Evolutionary conservation across 2,888 invertebrate genomes (phyloP).

Genomic region (Ophioninae sp.): DNA sequence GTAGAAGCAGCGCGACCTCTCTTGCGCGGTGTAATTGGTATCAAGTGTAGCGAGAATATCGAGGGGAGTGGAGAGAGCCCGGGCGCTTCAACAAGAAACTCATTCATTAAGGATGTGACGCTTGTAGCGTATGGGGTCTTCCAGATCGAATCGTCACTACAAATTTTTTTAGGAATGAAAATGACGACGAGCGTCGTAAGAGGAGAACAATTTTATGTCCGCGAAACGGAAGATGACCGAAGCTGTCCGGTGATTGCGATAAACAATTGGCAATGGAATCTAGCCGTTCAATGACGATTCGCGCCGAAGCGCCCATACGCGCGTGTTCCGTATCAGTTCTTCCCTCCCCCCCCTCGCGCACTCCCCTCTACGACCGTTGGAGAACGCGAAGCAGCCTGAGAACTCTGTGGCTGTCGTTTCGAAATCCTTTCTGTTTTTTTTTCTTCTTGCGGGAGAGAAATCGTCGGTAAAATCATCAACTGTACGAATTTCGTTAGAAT

Average conservation of each 20-base stretch:
- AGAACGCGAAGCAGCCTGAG: conserved; percentile 5
- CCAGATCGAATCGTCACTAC: not conserved
- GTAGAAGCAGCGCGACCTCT: conserved; percentile 6
- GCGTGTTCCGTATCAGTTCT: conserved; percentile 13
- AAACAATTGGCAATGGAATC: not conserved
- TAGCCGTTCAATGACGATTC: not conserved
- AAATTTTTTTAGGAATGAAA: not conserved
- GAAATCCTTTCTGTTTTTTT: not conserved
- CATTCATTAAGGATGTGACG: conserved; percentile 59
- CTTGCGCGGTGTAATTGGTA: conserved; percentile 53
- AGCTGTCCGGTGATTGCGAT: not conserved
- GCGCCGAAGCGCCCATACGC: not conserved
- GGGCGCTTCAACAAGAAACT: conserved; percentile 61
- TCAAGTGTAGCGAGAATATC: conserved; percentile 29
- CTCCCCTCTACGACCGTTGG: not conserved
- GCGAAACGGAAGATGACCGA: not conserved
- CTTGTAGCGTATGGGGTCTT: conserved; percentile 32
- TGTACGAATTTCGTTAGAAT: not conserved
- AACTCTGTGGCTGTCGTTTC: not conserved
- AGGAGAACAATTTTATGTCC: not conserved
- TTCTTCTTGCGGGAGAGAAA: conserved; percentile 19
- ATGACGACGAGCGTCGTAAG: not conserved
- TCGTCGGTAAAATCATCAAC: not conserved
- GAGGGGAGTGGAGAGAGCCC: conserved; percentile 23
- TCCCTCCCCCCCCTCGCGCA: not conserved